Conservation (phyloP, 2,113 vertebrate species). For the Caretta caretta region DNA sequence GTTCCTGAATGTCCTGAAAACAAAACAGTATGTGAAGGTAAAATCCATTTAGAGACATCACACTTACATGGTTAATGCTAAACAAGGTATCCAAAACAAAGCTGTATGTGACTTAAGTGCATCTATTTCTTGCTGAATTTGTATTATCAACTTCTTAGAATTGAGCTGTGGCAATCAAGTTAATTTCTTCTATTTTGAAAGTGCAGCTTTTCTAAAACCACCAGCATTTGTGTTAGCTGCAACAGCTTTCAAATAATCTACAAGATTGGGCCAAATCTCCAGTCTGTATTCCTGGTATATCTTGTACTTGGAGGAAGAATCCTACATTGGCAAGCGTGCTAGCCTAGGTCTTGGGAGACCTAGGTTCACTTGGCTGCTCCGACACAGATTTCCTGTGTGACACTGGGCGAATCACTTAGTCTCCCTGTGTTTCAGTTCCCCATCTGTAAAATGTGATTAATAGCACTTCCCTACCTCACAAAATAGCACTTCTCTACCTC, state of each 20-base stretch:
- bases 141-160: not conserved
- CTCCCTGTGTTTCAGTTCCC: not conserved
- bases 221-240: not conserved
- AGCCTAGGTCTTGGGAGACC: not conserved
- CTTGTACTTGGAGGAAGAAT: not conserved
- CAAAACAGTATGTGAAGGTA: conserved; percentile 92
- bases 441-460: not conserved
- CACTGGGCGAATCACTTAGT: not conserved
- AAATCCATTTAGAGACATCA: not conserved
- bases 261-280: not conserved
- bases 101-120: not conserved
- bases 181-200: not conserved
- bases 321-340: not conserved
- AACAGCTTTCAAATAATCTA: not conserved
- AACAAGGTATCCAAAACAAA: not conserved
- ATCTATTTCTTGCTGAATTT: not conserved
- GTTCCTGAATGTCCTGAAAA: conserved; percentile 87
- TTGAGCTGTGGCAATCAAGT: not conserved
- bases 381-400: not conserved
- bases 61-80: not conserved
- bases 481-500: not conserved
- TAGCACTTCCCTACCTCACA: not conserved
- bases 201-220: not conserved
- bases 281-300: not conserved
- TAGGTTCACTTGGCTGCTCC: not conserved